Evolutionary conservation across 2,888 invertebrate genomes (phyloP).

Genomic region (Ametastegia equiseti): DNA sequence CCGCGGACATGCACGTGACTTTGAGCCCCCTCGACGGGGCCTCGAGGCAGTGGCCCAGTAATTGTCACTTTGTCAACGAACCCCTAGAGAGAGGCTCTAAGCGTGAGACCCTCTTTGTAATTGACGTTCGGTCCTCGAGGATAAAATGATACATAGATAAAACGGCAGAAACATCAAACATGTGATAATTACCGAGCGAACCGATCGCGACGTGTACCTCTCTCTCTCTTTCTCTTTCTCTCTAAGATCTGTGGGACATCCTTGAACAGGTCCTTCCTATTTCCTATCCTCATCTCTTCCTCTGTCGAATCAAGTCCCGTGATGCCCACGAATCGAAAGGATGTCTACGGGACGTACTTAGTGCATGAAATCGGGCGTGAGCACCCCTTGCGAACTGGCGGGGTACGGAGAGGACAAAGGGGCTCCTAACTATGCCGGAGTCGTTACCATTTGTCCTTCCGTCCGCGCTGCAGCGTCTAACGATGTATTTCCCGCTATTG

Average conservation of each 20-base stretch:
- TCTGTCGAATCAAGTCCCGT: neutral
- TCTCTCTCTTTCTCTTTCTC: neutral
- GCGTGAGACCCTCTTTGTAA: constrained; percentile 64
- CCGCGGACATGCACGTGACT: constrained; percentile 69
- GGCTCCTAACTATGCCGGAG: constrained; percentile 51
- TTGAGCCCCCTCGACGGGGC: constrained; percentile 54
- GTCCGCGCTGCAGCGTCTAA: constrained; percentile 57
- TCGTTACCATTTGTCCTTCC: constrained; percentile 61
- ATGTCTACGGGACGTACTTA: constrained; percentile 35
- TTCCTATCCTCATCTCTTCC: constrained; percentile 12
- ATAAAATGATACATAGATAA: neutral
- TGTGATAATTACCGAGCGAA: neutral
- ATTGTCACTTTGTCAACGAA: constrained; percentile 74
- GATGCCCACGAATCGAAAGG: constrained; percentile 26
- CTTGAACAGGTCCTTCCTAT: constrained; percentile 5
- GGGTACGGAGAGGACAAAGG: constrained; percentile 38
- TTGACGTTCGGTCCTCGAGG: constrained; percentile 58
- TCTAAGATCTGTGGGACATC: constrained; percentile 3
- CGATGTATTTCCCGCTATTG: constrained; percentile 71
- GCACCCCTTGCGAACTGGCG: constrained; percentile 1
- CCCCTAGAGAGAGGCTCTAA: constrained; percentile 59
- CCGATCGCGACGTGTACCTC: neutral
- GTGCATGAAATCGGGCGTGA: constrained; percentile 44
- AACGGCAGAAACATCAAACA: constrained; percentile 27
- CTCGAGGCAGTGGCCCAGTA: constrained; percentile 61